Conservation (phyloP, 2,888 invertebrate genomes). For the Clanis bilineata region DNA sequence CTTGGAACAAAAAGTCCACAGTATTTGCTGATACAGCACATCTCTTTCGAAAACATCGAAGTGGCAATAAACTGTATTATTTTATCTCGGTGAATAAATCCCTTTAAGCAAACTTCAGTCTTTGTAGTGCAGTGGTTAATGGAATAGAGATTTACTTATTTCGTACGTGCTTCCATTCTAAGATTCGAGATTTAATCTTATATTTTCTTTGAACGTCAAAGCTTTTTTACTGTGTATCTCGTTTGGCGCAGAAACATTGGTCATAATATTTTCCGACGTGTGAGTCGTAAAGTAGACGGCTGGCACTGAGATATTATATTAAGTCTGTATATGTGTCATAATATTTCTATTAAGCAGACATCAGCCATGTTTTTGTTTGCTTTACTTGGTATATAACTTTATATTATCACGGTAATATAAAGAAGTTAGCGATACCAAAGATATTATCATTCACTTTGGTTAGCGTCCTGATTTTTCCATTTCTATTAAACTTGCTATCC, state of each 20-base stretch:
- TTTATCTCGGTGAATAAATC: conserved; percentile 39
- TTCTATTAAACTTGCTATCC: not conserved
- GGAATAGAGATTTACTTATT: conserved; percentile 39
- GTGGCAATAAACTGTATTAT: conserved; percentile 42
- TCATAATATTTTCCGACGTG: conserved; percentile 32
- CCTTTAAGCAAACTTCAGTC: conserved; percentile 33
- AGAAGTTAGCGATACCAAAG: not conserved
- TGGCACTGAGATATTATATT: conserved; percentile 37
- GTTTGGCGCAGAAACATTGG: conserved; percentile 29
- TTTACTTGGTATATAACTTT: conserved; percentile 28
- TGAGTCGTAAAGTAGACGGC: conserved; percentile 38
- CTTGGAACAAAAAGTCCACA: conserved; percentile 24
- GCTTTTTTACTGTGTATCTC: conserved; percentile 24
- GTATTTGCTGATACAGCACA: conserved; percentile 18
- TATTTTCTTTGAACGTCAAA: conserved; percentile 20
- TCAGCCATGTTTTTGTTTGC: conserved; percentile 33
- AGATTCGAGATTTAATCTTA: conserved; percentile 31
- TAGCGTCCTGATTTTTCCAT: not conserved
- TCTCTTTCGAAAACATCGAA: conserved; percentile 32
- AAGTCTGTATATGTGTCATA: conserved; percentile 32
- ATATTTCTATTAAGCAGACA: conserved; percentile 38
- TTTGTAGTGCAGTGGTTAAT: conserved; percentile 36
- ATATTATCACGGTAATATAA: not conserved
- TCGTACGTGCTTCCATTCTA: conserved; percentile 32
- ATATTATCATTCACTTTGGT: not conserved